phyloP scores from a whole-genome alignment of 2,888 invertebrate genomes.

The Aromia moschata region DNA sequence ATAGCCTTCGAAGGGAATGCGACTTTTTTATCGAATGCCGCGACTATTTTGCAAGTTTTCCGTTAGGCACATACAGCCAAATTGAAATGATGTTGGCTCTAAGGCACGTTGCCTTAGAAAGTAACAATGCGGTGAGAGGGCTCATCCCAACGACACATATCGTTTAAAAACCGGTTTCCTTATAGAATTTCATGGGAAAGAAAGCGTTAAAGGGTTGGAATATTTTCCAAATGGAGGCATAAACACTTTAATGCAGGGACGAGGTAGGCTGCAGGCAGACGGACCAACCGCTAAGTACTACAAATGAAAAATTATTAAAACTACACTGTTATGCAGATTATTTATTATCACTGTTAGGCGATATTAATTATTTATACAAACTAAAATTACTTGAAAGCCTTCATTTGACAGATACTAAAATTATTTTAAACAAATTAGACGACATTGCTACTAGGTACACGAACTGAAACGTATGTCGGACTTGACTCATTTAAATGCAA shows the following conservation, averaged over 20 bases:
- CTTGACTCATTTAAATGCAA: too few species aligned
- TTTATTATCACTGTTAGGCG: too few species aligned
- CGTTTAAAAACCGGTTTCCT: slow-evolving; percentile 27
- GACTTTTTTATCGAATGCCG: background rate
- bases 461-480: too few species aligned
- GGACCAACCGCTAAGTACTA: slow-evolving; percentile 12
- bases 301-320: too few species aligned
- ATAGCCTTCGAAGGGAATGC: background rate
- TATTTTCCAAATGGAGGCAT: slow-evolving; percentile 12
- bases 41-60: slow-evolving; percentile 14
- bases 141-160: slow-evolving; percentile 25
- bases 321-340: too few species aligned
- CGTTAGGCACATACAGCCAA: slow-evolving; percentile 12
- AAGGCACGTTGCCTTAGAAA: slow-evolving; percentile 15
- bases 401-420: too few species aligned
- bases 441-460: too few species aligned
- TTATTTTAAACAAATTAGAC: too few species aligned
- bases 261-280: slow-evolving; percentile 8
- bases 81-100: slow-evolving; percentile 14
- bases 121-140: slow-evolving; percentile 23
- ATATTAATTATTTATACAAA: too few species aligned
- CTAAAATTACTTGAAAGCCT: too few species aligned
- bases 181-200: slow-evolving; percentile 32
- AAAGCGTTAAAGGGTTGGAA: slow-evolving; percentile 19
- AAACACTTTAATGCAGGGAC: slow-evolving; percentile 5